Conservation (phyloP, 2,888 invertebrate species). For the Cataglyphis rosenhaueri region DNA sequence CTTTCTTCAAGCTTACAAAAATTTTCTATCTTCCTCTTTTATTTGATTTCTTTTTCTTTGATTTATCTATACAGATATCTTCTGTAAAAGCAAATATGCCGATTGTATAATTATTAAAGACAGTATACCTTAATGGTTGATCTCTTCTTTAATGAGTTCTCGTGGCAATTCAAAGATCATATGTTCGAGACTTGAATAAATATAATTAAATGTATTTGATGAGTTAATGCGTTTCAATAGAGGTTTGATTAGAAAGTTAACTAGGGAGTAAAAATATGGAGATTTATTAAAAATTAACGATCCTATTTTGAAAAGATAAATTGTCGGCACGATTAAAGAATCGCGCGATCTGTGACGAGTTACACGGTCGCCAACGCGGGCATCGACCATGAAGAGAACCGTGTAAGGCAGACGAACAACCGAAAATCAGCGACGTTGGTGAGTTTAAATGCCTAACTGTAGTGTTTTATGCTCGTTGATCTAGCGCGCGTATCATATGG, state of each 20-base stretch:
- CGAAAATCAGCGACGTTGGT: conserved; percentile 67
- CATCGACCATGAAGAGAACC: conserved; percentile 64
- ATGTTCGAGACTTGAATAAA: not conserved
- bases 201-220: not conserved
- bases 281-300: not conserved
- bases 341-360: conserved; percentile 24
- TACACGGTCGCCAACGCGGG: conserved; percentile 37
- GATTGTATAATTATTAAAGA: conserved; percentile 45
- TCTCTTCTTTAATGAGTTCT: conserved; percentile 24
- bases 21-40: conserved; percentile 27
- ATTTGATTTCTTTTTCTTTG: conserved; percentile 23
- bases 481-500: conserved; percentile 43
- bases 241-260: not conserved
- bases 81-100: conserved; percentile 15
- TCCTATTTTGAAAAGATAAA: not conserved
- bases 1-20: conserved; percentile 21
- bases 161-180: conserved; percentile 16
- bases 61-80: not conserved
- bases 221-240: not conserved
- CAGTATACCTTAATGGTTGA: conserved; percentile 40
- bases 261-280: not conserved
- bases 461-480: conserved; percentile 70
- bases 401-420: conserved; percentile 53
- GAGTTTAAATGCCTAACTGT: conserved; percentile 74
- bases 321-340: not conserved